Evolutionary conservation across 1,140 invertebrate genomes (phyloP).

Genomic region (Aphelinus certus): DNA sequence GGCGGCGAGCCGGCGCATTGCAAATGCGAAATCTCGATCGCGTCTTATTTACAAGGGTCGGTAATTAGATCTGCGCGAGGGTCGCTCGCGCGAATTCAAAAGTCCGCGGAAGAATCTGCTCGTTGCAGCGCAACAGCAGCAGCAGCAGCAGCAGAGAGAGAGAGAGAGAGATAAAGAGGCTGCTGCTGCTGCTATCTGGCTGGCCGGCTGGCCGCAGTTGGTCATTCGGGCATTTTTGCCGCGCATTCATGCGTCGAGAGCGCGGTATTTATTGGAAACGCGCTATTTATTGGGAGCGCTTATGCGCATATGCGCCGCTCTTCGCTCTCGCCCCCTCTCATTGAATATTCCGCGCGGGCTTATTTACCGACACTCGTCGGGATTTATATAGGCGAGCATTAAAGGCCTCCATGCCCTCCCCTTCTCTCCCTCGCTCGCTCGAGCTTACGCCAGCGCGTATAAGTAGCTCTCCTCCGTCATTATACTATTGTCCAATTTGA

Average conservation of each 20-base stretch:
- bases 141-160: constrained; percentile 8
- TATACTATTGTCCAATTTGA: constrained; percentile 40
- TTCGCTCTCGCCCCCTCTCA: constrained; percentile 46
- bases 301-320: constrained; percentile 47
- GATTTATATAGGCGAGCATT: constrained; percentile 54
- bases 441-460: no score
- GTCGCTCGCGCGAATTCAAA: constrained; percentile 24
- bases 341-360: constrained; percentile 58
- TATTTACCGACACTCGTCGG: constrained; percentile 58
- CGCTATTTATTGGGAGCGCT: constrained; percentile 40
- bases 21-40: constrained; percentile 29
- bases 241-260: constrained; percentile 63
- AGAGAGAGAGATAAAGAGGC: constrained; percentile 49
- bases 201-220: constrained; percentile 52
- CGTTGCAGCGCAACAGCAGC: constrained; percentile 16
- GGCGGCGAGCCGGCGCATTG: no score
- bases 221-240: constrained; percentile 60
- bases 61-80: constrained; percentile 36
- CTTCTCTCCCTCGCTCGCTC: no score
- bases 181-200: constrained; percentile 22
- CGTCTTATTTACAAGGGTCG: constrained; percentile 32
- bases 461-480: constrained; percentile 31
- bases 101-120: constrained; percentile 36
- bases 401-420: neutral
- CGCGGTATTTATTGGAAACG: constrained; percentile 47